phyloP scores from a whole-genome alignment of 2,113 vertebrate genomes.

The Cinclus cinclus region DNA sequence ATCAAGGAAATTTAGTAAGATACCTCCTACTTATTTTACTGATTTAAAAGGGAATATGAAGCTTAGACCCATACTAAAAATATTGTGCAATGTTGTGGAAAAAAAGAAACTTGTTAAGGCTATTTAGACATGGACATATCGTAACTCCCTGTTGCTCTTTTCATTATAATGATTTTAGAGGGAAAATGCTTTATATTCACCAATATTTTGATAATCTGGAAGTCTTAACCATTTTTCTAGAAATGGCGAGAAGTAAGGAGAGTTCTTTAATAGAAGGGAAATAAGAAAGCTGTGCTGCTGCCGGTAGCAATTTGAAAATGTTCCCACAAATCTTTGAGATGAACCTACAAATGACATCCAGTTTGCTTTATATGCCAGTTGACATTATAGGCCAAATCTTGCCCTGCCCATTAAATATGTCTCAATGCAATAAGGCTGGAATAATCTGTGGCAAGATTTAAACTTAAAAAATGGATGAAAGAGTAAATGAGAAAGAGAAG shows the following conservation, averaged over 20 bases:
- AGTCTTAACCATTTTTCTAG: not conserved
- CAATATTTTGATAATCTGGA: not conserved
- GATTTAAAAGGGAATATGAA: not conserved
- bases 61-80: not conserved
- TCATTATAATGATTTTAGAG: not conserved
- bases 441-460: not conserved
- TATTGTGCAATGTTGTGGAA: not conserved
- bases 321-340: not conserved
- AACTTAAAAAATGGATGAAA: not conserved
- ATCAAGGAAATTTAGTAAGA: not conserved
- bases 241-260: not conserved
- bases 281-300: not conserved
- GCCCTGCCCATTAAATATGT: not conserved
- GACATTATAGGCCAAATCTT: not conserved
- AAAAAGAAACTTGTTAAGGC: not conserved
- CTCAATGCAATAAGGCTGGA: not conserved
- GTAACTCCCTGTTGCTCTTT: not conserved
- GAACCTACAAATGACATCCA: not conserved
- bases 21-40: not conserved
- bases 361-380: not conserved
- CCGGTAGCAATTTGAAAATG: not conserved
- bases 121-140: not conserved
- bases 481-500: not conserved
- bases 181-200: not conserved
- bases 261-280: not conserved